Conservation (phyloP, 1,140 invertebrate species). For the Odontomachus brunneus region DNA sequence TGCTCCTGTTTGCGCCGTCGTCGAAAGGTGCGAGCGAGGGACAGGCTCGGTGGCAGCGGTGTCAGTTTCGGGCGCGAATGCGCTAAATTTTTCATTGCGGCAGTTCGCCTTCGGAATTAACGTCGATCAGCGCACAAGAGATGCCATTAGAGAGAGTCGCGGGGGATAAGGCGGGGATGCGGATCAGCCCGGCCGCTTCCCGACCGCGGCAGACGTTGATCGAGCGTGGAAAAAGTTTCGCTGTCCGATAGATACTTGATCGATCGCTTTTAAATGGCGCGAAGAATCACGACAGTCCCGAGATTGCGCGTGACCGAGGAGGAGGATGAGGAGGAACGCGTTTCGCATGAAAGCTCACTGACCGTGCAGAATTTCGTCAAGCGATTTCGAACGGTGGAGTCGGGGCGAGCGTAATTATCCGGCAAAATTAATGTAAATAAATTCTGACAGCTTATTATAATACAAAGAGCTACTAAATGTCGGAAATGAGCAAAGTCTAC, state of each 20-base stretch:
- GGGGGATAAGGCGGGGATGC: background rate
- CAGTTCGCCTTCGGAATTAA: slow-evolving; percentile 8
- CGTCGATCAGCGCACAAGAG: slow-evolving; percentile 2
- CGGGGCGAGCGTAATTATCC: no score
- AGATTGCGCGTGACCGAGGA: background rate
- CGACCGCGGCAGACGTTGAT: slow-evolving; percentile 13
- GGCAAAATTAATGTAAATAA: no score
- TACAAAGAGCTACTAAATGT: no score
- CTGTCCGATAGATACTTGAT: background rate
- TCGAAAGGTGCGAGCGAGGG: background rate
- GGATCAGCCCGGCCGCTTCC: background rate
- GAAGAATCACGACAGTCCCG: slow-evolving; percentile 8
- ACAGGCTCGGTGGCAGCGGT: background rate
- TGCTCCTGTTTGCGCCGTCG: background rate
- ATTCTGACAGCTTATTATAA: no score
- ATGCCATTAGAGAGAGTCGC: background rate
- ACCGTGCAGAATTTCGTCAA: background rate
- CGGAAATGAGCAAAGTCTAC: no score
- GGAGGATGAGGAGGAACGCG: no score
- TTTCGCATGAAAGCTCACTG: background rate
- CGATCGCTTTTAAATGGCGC: slow-evolving; percentile 18
- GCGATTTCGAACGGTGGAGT: background rate
- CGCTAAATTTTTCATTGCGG: slow-evolving; percentile 39
- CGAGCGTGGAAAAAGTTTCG: slow-evolving; percentile 12
- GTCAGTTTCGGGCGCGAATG: slow-evolving; percentile 11